phyloP scores from a whole-genome alignment of 2,113 vertebrate species.

The Chloropsis cyanopogon region DNA sequence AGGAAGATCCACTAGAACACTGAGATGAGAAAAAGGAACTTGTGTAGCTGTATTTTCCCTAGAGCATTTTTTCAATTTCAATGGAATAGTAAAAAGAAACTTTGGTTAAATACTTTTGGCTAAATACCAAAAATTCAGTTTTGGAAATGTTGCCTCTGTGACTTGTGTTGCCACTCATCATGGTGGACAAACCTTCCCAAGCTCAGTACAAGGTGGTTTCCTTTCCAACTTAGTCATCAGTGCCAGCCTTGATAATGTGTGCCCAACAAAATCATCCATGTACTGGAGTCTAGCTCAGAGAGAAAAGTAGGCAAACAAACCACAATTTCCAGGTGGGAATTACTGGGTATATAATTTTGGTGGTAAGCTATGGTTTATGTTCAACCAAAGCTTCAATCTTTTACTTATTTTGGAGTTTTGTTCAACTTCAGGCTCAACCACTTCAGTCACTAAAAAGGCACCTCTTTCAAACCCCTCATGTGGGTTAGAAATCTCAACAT shows the following conservation, averaged over 20 bases:
- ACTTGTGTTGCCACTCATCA: background rate
- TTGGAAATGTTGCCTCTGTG: background rate
- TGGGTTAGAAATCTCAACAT: background rate
- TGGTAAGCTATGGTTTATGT: background rate
- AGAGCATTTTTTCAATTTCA: background rate
- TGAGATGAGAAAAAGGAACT: background rate
- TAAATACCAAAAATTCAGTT: background rate
- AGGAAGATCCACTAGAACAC: background rate
- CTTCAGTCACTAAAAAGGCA: background rate
- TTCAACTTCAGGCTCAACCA: background rate
- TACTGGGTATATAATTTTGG: background rate
- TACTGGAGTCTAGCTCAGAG: background rate
- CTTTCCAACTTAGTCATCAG: background rate
- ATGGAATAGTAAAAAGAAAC: background rate
- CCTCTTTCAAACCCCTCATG: background rate
- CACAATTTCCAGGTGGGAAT: background rate
- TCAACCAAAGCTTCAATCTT: background rate
- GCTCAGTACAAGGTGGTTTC: background rate
- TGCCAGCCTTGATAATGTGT: background rate
- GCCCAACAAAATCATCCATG: background rate
- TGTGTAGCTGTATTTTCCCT: background rate
- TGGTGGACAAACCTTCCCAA: fast-evolving
- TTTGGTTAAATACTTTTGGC: background rate
- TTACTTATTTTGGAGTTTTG: background rate
- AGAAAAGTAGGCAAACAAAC: background rate